Conservation (phyloP, 1,140 invertebrate species). For the Pseudomyrmex gracilis region DNA sequence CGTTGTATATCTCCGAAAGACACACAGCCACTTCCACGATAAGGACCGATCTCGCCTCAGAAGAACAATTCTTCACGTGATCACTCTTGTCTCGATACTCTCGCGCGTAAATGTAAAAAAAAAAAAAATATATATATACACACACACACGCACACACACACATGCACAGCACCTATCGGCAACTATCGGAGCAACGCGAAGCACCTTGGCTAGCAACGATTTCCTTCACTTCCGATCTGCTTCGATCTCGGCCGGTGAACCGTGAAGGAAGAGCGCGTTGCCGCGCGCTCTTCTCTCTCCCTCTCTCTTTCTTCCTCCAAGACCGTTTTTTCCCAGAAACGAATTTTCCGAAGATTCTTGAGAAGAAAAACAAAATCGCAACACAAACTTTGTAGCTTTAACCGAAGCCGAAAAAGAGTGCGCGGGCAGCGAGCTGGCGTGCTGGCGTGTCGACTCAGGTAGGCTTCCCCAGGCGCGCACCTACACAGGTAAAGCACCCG, state of each 20-base stretch:
- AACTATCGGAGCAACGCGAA: no score
- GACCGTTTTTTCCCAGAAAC: neutral
- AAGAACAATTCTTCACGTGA: neutral
- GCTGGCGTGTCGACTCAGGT: slow-evolving; percentile 84
- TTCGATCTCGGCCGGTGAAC: neutral
- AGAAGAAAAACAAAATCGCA: no score
- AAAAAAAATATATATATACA: neutral
- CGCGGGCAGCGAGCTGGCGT: no score
- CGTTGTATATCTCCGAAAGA: slow-evolving; percentile 3
- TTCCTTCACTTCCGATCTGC: slow-evolving; percentile 23
- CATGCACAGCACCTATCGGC: neutral
- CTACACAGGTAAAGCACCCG: slow-evolving; percentile 78
- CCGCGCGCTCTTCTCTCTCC: slow-evolving; percentile 20
- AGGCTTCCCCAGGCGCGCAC: slow-evolving; percentile 80
- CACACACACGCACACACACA: slow-evolving; percentile 65
- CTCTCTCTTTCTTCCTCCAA: neutral
- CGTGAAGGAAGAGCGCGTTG: no score
- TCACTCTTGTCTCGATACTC: neutral
- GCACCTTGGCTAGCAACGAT: no score
- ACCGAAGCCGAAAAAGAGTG: no score
- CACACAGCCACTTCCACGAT: slow-evolving; percentile 43
- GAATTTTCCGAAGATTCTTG: no score
- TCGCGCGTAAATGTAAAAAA: neutral
- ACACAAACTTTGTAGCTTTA: no score
- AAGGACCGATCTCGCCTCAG: neutral